Percentiles rank a stretch among this genome's conserved stretches.
Evolutionary conservation across 2,113 vertebrate species (phyloP).

Genomic region (Meleagris gallopavo): DNA sequence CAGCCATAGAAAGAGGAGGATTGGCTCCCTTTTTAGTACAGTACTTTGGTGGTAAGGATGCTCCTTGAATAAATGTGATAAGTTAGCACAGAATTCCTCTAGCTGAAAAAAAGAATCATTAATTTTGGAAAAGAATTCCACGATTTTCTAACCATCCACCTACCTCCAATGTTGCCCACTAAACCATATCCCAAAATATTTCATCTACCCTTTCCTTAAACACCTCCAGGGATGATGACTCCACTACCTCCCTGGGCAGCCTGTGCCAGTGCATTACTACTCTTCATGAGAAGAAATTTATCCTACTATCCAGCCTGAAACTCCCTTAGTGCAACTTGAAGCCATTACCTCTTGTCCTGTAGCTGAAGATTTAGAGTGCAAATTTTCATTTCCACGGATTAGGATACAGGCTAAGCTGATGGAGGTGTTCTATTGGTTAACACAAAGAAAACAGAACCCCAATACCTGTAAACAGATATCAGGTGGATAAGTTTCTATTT

Average conservation of each 20-base stretch:
- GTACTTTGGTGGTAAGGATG: not conserved
- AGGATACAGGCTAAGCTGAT: not conserved
- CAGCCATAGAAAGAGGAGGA: not conserved
- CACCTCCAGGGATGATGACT: too few species aligned
- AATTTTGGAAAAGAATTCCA: too few species aligned
- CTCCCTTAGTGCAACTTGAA: too few species aligned
- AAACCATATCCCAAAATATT: too few species aligned
- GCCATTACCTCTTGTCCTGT: not conserved
- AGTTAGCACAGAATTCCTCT: not conserved
- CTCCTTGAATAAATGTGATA: not conserved
- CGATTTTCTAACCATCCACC: too few species aligned
- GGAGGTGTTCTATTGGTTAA: not conserved
- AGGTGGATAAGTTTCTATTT: not conserved
- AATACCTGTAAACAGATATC: not conserved
- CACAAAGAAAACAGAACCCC: not conserved
- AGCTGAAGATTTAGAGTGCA: not conserved
- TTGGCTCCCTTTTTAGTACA: not conserved
- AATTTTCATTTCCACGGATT: not conserved
- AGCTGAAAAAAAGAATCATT: too few species aligned
- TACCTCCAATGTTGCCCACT: too few species aligned
- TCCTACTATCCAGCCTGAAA: too few species aligned
- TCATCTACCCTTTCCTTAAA: too few species aligned
- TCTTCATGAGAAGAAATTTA: too few species aligned
- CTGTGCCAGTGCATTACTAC: too few species aligned
- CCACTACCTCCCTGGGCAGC: too few species aligned